phyloP scores from a whole-genome alignment of 2,888 invertebrate species.

The Malthinus seriepunctatus region DNA sequence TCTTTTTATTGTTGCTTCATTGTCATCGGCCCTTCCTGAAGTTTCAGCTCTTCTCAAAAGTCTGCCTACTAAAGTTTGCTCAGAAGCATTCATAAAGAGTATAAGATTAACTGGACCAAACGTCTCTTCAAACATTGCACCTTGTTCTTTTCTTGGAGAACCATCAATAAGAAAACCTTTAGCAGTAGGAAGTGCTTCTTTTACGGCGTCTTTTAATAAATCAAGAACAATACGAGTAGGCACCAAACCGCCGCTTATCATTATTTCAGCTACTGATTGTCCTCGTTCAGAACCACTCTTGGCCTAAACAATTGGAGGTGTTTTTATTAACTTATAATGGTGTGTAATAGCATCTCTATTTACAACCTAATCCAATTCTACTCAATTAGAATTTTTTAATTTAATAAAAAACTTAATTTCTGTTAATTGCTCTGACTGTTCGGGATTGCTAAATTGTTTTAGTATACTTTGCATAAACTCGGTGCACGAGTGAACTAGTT shows the following conservation, averaged over 20 bases:
- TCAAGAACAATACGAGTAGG: conserved; percentile 87
- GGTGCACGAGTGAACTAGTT: too few species aligned
- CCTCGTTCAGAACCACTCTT: conserved; percentile 87
- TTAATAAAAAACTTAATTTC: too few species aligned
- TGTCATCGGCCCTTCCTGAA: conserved; percentile 90
- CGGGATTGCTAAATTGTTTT: too few species aligned
- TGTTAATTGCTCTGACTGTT: too few species aligned
- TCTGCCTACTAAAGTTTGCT: conserved; percentile 75
- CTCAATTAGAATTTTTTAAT: too few species aligned
- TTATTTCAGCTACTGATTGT: conserved; percentile 78
- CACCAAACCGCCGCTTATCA: conserved; percentile 89
- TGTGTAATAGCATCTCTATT: too few species aligned
- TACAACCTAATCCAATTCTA: too few species aligned
- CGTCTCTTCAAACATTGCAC: conserved; percentile 77
- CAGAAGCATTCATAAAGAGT: conserved; percentile 83
- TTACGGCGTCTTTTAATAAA: conserved; percentile 84
- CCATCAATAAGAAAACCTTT: conserved; percentile 92
- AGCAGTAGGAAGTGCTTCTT: conserved; percentile 62
- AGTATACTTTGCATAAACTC: too few species aligned
- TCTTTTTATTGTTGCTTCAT: conserved; percentile 89
- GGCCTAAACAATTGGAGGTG: conserved; percentile 52
- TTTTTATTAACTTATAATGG: not conserved
- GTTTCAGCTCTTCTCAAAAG: conserved; percentile 77
- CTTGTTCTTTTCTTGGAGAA: conserved; percentile 89
- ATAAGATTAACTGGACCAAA: conserved; percentile 61